These are phyloP conservation scores for Acomys russatus DNA, from an alignment of 2,797 vertebrate genomes.

Conservation along the genomic window DNA sequence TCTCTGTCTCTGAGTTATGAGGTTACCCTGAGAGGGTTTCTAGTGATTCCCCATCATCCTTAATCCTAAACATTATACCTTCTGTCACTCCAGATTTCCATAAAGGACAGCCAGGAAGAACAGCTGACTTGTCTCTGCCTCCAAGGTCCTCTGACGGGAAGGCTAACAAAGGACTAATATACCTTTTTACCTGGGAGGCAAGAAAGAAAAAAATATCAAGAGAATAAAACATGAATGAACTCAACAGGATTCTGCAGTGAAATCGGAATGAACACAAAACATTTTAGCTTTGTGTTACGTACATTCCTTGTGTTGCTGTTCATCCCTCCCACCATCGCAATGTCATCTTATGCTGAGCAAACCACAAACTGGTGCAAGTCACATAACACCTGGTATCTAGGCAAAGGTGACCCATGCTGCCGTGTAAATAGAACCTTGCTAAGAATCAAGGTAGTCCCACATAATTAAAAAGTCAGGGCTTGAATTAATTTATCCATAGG, in stretches of 20 bases:
- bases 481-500: background rate
- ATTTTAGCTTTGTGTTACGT: background rate
- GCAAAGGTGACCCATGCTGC: background rate
- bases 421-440: constrained; percentile 11
- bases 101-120: background rate
- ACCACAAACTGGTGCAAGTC: background rate
- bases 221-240: constrained; percentile 26
- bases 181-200: background rate
- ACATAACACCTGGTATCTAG: background rate
- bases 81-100: background rate
- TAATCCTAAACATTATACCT: background rate
- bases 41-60: background rate
- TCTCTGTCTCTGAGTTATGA: background rate
- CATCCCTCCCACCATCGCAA: background rate
- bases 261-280: background rate
- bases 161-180: background rate
- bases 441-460: background rate
- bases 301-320: background rate
- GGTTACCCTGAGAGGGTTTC: background rate
- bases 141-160: constrained; percentile 7
- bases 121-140: background rate
- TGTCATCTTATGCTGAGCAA: background rate
- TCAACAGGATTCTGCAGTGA: background rate
- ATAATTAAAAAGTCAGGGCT: constrained; percentile 8
- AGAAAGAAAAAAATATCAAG: constrained; percentile 14